A percentile compares a stretch with the other conserved stretches of the same genome.
Evolutionary conservation across 2,888 invertebrate genomes (phyloP).

Genomic region (Clostera curtula): DNA sequence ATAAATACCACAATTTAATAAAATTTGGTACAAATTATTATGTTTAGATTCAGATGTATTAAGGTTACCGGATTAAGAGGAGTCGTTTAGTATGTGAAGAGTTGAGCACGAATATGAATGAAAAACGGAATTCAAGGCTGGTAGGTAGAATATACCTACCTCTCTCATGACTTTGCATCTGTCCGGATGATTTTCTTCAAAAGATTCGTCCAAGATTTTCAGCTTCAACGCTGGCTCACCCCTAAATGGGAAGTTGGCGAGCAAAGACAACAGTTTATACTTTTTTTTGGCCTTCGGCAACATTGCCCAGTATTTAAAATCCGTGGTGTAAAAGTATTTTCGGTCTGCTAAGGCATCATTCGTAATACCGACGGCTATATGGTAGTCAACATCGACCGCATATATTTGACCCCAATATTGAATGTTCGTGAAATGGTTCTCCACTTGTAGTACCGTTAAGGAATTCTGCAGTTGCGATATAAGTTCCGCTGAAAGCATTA

Average conservation of each 20-base stretch:
- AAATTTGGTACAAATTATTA: too few species aligned
- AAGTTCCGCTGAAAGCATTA: constrained; percentile 82
- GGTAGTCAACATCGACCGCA: constrained; percentile 86
- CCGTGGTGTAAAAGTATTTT: constrained; percentile 85
- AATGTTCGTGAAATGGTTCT: constrained; percentile 87
- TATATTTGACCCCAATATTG: constrained; percentile 92
- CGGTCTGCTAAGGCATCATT: constrained; percentile 82
- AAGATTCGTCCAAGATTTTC: constrained; percentile 60
- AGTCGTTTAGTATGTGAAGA: too few species aligned
- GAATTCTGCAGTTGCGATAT: constrained; percentile 84
- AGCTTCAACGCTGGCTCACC: constrained; percentile 70
- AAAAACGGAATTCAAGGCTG: too few species aligned
- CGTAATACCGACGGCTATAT: constrained; percentile 86
- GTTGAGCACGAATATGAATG: too few species aligned
- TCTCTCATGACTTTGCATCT: constrained; percentile 79
- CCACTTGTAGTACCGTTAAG: constrained; percentile 83
- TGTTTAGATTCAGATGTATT: too few species aligned
- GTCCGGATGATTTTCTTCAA: constrained; percentile 52
- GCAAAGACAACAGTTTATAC: constrained; percentile 51
- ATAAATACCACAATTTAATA: too few species aligned
- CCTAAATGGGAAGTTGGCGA: constrained; percentile 63
- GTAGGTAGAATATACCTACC: too few species aligned
- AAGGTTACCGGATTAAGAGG: too few species aligned
- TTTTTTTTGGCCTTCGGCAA: constrained; percentile 61
- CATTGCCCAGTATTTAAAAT: constrained; percentile 80